phyloP scores from a whole-genome alignment of 2,113 vertebrate genomes.

The Kryptolebias marmoratus region DNA sequence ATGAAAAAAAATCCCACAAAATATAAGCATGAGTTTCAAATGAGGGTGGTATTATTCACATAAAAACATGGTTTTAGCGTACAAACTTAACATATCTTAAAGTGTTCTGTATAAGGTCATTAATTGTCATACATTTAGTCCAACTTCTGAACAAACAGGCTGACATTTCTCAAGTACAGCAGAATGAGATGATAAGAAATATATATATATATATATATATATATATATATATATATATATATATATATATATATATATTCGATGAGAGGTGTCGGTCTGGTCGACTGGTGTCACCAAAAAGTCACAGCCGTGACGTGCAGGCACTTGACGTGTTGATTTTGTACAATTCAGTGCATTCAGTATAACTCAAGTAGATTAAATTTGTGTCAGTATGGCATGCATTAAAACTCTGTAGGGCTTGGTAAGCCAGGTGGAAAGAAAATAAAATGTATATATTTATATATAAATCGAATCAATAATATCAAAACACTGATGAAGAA shows the following conservation, averaged over 20 bases:
- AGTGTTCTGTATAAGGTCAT: conserved; percentile 38
- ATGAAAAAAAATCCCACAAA: conserved; percentile 15
- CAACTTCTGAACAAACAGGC: conserved; percentile 16
- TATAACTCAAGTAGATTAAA: conserved; percentile 12
- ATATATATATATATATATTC: no score
- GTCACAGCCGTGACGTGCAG: conserved; percentile 1
- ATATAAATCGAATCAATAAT: conserved; percentile 2
- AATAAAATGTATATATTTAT: background rate
- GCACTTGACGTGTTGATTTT: conserved; percentile 24
- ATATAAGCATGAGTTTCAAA: conserved; percentile 19
- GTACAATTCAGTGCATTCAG: conserved; percentile 23
- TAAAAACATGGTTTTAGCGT: conserved; percentile 41
- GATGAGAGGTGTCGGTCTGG: no score
- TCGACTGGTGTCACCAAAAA: no score
- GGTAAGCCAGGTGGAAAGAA: background rate
- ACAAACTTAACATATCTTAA: conserved; percentile 45
- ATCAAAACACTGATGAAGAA: conserved; percentile 16
- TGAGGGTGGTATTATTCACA: conserved; percentile 42
- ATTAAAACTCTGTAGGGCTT: conserved; percentile 8
- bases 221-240: no score
- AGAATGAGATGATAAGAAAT: conserved; percentile 13
- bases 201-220: no score
- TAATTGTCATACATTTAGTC: conserved; percentile 36
- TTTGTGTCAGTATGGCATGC: conserved; percentile 22
- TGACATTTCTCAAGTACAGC: conserved; percentile 18